Percentiles rank a stretch among this genome's conserved stretches.
Evolutionary conservation across 2,888 invertebrate genomes (phyloP).

Genomic region (Stictocephala bisonia): DNA sequence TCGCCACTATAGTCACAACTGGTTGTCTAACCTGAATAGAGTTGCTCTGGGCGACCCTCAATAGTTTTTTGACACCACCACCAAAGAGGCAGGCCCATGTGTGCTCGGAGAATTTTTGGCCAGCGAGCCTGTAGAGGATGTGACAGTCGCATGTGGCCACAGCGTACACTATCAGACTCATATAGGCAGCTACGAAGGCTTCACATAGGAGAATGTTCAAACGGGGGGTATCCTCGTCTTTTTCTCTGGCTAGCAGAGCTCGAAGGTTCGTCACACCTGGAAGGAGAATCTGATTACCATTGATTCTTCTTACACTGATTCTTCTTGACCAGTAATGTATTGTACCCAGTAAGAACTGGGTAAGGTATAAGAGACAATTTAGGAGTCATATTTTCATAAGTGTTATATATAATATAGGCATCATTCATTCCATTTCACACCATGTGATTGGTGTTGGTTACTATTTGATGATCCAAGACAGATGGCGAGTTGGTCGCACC

Average conservation of each 20-base stretch:
- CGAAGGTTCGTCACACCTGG: conserved; percentile 91
- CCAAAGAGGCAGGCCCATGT: conserved; percentile 89
- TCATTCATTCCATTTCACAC: too few relatives aligned
- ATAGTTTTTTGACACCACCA: conserved; percentile 87
- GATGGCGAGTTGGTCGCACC: too few relatives aligned
- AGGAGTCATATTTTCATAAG: too few relatives aligned
- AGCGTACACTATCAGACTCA: conserved; percentile 93
- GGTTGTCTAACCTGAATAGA: conserved; percentile 21
- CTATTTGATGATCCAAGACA: too few relatives aligned
- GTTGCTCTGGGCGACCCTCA: conserved; percentile 75
- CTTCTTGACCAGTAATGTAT: too few relatives aligned
- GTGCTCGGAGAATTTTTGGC: conserved; percentile 80
- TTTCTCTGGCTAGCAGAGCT: conserved; percentile 90
- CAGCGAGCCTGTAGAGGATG: conserved; percentile 86
- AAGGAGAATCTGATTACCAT: too few relatives aligned
- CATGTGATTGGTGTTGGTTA: too few relatives aligned
- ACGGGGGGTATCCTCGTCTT: conserved; percentile 94
- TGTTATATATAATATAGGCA: too few relatives aligned
- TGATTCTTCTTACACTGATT: too few relatives aligned
- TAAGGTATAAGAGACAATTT: too few relatives aligned
- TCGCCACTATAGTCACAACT: too few relatives aligned
- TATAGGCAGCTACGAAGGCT: conserved; percentile 92
- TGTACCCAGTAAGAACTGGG: too few relatives aligned
- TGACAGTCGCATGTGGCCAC: conserved; percentile 94
- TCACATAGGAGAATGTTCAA: conserved; percentile 92